Evolutionary conservation across 2,888 invertebrate species (phyloP).

Genomic region (Acanthosepion lycidas): DNA sequence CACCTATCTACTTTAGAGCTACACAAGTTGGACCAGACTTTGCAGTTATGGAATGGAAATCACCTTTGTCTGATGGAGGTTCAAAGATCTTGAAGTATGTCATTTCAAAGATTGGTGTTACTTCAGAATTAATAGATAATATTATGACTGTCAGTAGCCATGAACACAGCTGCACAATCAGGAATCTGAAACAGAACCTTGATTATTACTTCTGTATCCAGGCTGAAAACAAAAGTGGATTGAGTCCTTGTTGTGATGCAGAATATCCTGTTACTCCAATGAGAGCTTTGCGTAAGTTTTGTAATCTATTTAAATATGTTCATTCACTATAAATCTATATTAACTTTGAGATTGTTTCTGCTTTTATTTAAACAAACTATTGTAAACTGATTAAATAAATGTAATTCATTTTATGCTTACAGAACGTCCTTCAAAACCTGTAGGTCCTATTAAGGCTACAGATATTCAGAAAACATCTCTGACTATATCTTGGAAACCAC

Average conservation of each 20-base stretch:
- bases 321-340: background rate
- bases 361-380: background rate
- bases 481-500: conserved; percentile 72
- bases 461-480: conserved; percentile 69
- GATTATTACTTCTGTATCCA: conserved; percentile 72
- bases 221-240: conserved; percentile 71
- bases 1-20: conserved; percentile 49
- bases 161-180: conserved; percentile 63
- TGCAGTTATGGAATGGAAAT: conserved; percentile 68
- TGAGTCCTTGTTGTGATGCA: conserved; percentile 60
- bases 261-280: conserved; percentile 42
- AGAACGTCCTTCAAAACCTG: conserved; percentile 66
- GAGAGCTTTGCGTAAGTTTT: conserved; percentile 34
- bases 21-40: conserved; percentile 60
- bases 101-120: conserved; percentile 63
- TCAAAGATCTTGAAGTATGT: conserved; percentile 68
- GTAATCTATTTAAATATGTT: background rate
- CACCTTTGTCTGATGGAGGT: conserved; percentile 69
- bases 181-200: conserved; percentile 65
- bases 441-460: conserved; percentile 66
- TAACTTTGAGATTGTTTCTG: background rate
- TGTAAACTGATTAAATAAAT: background rate
- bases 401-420: conserved; percentile 45
- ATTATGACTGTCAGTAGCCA: conserved; percentile 60
- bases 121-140: conserved; percentile 59